Conservation (phyloP, 2,113 vertebrate genomes). For the Neomonachus schauinslandi region DNA sequence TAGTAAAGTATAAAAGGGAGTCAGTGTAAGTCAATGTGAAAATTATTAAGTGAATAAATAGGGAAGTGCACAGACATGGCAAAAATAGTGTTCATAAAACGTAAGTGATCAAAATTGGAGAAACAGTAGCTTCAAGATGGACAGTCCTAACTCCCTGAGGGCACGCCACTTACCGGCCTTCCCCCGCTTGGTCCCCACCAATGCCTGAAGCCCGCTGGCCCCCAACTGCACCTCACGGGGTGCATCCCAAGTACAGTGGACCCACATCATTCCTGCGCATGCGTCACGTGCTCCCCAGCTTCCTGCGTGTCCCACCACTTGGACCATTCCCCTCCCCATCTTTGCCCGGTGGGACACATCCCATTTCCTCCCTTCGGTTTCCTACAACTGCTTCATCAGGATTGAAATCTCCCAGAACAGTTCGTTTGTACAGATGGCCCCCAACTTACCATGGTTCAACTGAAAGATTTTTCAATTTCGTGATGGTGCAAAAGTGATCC, state of each 20-base stretch:
- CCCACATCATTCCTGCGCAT: background rate
- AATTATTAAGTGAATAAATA: background rate
- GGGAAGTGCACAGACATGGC: background rate
- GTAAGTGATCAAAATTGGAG: background rate
- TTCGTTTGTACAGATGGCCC: background rate
- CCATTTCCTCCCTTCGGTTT: background rate
- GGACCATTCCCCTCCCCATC: background rate
- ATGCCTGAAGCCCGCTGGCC: background rate
- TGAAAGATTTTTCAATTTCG: background rate
- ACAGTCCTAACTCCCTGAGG: background rate
- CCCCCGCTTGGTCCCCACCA: background rate
- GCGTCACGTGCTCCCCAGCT: background rate
- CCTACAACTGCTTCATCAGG: background rate
- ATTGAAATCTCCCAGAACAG: background rate
- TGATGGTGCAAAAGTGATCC: background rate
- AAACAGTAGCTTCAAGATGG: background rate
- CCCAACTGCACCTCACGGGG: background rate
- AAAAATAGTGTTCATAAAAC: background rate
- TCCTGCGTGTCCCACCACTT: rapidly evolving
- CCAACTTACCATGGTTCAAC: background rate
- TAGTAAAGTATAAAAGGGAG: conserved; percentile 8
- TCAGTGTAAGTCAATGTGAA: background rate
- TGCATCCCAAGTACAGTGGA: background rate
- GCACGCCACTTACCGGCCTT: rapidly evolving
- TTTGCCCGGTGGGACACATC: background rate